Percentiles rank a stretch among this genome's conserved stretches.
Evolutionary conservation across 2,797 vertebrate genomes (phyloP).

Genomic region (Coranthus polyacanthus): DNA sequence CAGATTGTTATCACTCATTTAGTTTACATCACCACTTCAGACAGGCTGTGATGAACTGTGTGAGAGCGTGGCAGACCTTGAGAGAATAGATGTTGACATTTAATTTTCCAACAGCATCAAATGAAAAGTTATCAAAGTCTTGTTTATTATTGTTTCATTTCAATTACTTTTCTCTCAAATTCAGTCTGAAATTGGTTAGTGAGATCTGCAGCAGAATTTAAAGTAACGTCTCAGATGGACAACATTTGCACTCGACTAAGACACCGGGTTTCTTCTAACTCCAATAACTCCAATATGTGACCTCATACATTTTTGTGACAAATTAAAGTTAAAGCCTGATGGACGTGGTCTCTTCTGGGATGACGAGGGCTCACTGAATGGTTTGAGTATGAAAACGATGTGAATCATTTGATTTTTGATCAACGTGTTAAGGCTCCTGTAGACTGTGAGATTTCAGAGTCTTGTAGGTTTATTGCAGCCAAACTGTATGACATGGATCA

Average conservation of each 20-base stretch:
- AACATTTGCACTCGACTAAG: not conserved
- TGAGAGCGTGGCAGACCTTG: not conserved
- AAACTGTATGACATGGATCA: too few relatives aligned
- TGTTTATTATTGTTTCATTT: not conserved
- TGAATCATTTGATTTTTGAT: too few relatives aligned
- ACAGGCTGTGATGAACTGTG: conserved; percentile 4
- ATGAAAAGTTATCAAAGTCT: not conserved
- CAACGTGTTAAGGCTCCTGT: too few relatives aligned
- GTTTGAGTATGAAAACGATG: too few relatives aligned
- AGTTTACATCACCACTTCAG: conserved; percentile 20
- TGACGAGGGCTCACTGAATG: too few relatives aligned
- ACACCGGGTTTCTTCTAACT: not conserved
- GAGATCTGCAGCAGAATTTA: not conserved
- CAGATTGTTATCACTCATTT: conserved; percentile 23
- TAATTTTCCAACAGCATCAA: conserved; percentile 1
- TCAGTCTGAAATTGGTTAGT: conserved; percentile 1
- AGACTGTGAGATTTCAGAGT: too few relatives aligned
- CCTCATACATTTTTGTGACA: not conserved
- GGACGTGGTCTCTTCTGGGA: too few relatives aligned
- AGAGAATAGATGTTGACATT: conserved; percentile 1
- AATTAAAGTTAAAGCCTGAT: too few relatives aligned
- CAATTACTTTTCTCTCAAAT: not conserved
- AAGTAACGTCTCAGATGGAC: not conserved
- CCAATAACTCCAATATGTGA: conserved; percentile 9
- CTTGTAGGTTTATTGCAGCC: too few relatives aligned